Evolutionary conservation across 2,113 vertebrate species (phyloP).

Genomic region (Recurvirostra avosetta): DNA sequence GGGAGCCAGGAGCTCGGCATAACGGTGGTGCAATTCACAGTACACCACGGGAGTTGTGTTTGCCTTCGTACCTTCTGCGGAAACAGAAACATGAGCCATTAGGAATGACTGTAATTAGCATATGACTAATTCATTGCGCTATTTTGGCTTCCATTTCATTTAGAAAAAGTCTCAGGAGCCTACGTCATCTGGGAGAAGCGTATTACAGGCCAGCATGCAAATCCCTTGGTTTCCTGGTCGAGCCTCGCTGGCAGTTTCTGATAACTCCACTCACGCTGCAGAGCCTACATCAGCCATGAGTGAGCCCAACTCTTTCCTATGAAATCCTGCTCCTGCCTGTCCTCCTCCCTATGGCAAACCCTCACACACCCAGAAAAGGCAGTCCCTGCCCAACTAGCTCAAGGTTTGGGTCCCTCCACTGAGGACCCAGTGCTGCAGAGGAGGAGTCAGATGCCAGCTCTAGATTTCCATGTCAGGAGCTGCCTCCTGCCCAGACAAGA

Average conservation of each 20-base stretch:
- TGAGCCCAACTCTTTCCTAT: neutral
- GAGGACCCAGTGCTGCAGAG: neutral
- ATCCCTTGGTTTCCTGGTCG: neutral
- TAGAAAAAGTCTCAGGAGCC: neutral
- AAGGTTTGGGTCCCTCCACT: neutral
- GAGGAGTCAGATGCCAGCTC: neutral
- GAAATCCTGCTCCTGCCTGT: neutral
- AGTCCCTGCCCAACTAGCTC: neutral
- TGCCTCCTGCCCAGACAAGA: neutral
- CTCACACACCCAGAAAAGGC: neutral
- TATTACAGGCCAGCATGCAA: neutral
- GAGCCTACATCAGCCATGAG: neutral
- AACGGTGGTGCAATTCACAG: neutral
- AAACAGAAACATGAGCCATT: neutral
- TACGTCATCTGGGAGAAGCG: neutral
- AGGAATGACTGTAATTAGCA: neutral
- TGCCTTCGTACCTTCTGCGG: neutral
- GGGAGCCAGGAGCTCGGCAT: neutral
- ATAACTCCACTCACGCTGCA: neutral
- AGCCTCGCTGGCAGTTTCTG: neutral
- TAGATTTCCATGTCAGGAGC: neutral
- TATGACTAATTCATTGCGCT: neutral
- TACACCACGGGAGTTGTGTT: neutral
- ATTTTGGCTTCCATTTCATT: neutral
- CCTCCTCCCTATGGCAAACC: neutral